Conservation (phyloP, 2,797 vertebrate genomes). For the Poecile montanus region DNA sequence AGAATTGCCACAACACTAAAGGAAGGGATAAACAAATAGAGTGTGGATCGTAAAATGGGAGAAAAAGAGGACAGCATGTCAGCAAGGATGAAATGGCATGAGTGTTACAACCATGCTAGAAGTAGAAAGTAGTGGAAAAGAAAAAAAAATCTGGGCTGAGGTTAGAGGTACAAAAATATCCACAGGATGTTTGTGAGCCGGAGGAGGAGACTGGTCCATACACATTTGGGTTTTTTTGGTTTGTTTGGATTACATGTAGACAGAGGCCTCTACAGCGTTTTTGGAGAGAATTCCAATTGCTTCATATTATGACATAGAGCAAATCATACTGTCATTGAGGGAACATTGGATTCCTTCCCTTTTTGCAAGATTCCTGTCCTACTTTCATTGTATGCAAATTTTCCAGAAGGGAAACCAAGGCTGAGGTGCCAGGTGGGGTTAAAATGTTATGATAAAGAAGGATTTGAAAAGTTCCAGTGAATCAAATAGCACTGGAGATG, state of each 20-base stretch:
- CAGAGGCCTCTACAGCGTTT: not conserved
- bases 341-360: not conserved
- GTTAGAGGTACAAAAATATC: not conserved
- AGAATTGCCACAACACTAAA: not conserved
- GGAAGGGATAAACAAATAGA: not conserved
- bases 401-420: not conserved
- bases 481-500: not conserved
- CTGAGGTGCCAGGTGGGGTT: not conserved
- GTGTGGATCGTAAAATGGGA: not conserved
- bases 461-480: not conserved
- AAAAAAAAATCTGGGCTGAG: not conserved
- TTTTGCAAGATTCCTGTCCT: not conserved
- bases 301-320: not conserved
- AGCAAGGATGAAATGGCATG: not conserved
- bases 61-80: not conserved
- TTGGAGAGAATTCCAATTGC: not conserved
- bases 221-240: not conserved
- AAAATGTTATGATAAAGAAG: not conserved
- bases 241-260: not conserved
- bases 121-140: not conserved
- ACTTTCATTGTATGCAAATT: not conserved
- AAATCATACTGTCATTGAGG: not conserved
- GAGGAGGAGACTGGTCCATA: not conserved
- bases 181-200: not conserved
- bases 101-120: not conserved